Base-by-base conservation (phyloP, 2,797 vertebrate genomes). In the Poecile montanus region DNA sequence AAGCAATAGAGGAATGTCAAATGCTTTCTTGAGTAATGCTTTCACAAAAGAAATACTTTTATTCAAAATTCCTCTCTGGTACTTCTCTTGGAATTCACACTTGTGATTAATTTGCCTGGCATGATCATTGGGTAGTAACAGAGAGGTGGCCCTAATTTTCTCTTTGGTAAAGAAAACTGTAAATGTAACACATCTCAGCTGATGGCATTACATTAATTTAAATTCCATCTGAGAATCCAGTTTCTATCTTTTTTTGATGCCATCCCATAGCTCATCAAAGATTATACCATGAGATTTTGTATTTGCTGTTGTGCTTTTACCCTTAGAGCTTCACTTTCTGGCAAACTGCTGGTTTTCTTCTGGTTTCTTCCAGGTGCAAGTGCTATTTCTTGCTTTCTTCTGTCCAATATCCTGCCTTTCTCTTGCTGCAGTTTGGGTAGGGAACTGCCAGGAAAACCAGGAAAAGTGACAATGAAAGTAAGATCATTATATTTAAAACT, bases 361-460 rank as follows among this genome's bases (percentile, higher is more conserved):
- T 97, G 95, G 57, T 98, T 96, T 97, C 96, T 98, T 97, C 81
- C 96, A 98, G 97, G 95, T 97, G 87, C 92, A 85, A 92, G 83
- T 81, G 15, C 82, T 97, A 93, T 97, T 92, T 95, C 88, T 96
- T 95, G 88, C 95, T 97, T 96, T 97, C 13, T 94, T 88, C 82
- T 95, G 65, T 95, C 75, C 91, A 76, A 87, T 91, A 96, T 81
- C 90, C 95, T 97, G 95, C 87, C 93, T 94, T 95, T 97, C 73
- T 95, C 94, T 96, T 94, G 56, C 67, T 25, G 36, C 60, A 56
- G 47, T 92, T 97, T 97, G 91, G 67, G 91, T 97, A 97, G 96
- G 96, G 93, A 88, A 79, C 94, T 85, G 48, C 94, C 38, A 40
- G 38, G 38, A 40, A 40, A 40, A 76, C 26, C 78, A 42, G 71